Base-by-base conservation (phyloP, 2,888 invertebrate species). In the Nomada lathburiana region DNA sequence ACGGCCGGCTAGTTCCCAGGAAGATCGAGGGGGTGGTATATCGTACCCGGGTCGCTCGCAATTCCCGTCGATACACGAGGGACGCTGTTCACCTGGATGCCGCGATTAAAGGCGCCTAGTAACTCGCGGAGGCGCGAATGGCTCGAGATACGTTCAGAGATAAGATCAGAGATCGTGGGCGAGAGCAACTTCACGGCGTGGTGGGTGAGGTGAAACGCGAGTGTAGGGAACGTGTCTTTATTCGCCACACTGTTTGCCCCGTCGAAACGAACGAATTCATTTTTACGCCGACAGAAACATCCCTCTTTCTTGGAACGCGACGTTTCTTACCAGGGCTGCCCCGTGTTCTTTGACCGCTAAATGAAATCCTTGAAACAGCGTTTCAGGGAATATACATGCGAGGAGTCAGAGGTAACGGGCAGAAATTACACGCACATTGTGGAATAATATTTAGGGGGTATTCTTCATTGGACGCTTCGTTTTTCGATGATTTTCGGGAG, bases 91-190 rank as follows among this genome's bases (percentile, higher is more conserved):
- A 68, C 44, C 36, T 63, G 82, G 69, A 59, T 47, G 62, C 65
- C 60, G 64, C 86, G 83, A 84, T 88, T 88, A 88, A 88, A 85
- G 78, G 80, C 82, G 63, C 47, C 74, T 73, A 69, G 72, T 71
- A 70, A 84, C 82, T 83, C 78, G 88, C 79, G 86, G 65, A 86
- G 84, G 81, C 76, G 86, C 86, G 76, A 83, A 80, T 71, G 69
- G 60, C 68, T 83, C 74, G 80, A 86, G 88, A 86, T 83, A 76
- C 81, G 74, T 52, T 11, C 47, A 23, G 10, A 80, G 88, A 88
- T 88, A 88, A 88, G 82, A 86, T 85, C 81, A 44, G 59, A 57
- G 80, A 84, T 88, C 86, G 87, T 87, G 86, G 88, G 87, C 88
- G 87, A 74, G 64, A 82, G 77, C 77, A 83, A 76, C 64, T 62